Evolutionary conservation across 2,113 vertebrate genomes (phyloP).

Genomic region (Oxyura jamaicensis): DNA sequence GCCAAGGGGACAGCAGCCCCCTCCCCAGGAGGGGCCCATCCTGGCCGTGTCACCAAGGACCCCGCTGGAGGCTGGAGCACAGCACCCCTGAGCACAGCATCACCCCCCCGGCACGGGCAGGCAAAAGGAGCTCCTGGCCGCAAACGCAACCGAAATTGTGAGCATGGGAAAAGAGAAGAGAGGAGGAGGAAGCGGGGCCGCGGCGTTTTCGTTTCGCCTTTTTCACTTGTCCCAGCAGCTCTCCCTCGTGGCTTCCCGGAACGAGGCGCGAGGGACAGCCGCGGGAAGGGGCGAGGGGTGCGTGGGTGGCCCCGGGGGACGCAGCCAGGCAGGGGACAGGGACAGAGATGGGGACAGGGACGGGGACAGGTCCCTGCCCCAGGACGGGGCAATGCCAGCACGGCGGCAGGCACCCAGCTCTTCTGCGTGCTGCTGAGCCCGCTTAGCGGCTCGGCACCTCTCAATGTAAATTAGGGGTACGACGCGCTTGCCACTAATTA

Average conservation of each 20-base stretch:
- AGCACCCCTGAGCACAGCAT: too few relatives aligned
- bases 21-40: neutral
- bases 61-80: neutral
- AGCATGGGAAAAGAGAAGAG: neutral
- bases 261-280: neutral
- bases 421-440: too few relatives aligned
- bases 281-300: fast-evolving
- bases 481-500: neutral
- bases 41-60: neutral
- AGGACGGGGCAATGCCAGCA: too few relatives aligned
- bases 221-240: fast-evolving
- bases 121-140: neutral
- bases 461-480: neutral
- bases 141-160: fast-evolving
- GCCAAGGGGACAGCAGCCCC: neutral
- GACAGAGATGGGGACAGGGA: too few relatives aligned
- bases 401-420: too few relatives aligned
- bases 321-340: too few relatives aligned
- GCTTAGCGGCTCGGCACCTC: neutral
- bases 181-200: neutral
- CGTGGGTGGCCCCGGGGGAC: too few relatives aligned
- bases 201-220: neutral
- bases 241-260: neutral
- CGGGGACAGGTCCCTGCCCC: too few relatives aligned
- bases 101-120: fast-evolving